Conservation (phyloP, 2,113 vertebrate species). For the Ophiodon elongatus region DNA sequence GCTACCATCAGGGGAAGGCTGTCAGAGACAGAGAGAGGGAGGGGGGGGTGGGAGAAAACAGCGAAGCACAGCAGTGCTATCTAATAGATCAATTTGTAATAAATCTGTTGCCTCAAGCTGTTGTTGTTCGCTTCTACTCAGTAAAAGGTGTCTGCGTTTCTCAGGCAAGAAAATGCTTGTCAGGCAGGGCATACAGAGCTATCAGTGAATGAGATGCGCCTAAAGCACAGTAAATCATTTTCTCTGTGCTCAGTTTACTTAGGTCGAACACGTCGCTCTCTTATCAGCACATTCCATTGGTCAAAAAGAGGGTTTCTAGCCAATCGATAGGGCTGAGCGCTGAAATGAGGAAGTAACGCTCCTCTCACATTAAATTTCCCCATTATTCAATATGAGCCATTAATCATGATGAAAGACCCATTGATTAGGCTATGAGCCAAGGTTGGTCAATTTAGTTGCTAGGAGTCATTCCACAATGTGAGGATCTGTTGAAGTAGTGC, state of each 20-base stretch:
- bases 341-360: conserved; percentile 73
- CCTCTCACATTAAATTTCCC: conserved; percentile 73
- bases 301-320: conserved; percentile 49
- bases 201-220: conserved; percentile 70
- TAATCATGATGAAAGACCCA: conserved; percentile 77
- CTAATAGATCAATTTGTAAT: conserved; percentile 89
- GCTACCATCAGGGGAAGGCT: conserved; percentile 76
- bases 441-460: conserved; percentile 71
- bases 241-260: conserved; percentile 69
- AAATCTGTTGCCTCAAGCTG: conserved; percentile 88
- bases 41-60: conserved; percentile 63
- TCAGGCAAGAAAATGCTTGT: conserved; percentile 81
- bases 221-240: conserved; percentile 75
- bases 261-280: conserved; percentile 58
- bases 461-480: conserved; percentile 43
- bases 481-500: conserved; percentile 50
- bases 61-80: conserved; percentile 82
- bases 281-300: conserved; percentile 69
- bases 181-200: conserved; percentile 72
- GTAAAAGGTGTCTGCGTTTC: conserved; percentile 84
- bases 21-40: conserved; percentile 61
- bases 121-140: conserved; percentile 83
- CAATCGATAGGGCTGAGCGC: conserved; percentile 62
- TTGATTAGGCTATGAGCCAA: conserved; percentile 68
- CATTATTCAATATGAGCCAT: conserved; percentile 74